Percentiles rank a stretch among this genome's conserved stretches.
phyloP scores from a whole-genome alignment of 1,140 invertebrate species.

The Solenopsis invicta region DNA sequence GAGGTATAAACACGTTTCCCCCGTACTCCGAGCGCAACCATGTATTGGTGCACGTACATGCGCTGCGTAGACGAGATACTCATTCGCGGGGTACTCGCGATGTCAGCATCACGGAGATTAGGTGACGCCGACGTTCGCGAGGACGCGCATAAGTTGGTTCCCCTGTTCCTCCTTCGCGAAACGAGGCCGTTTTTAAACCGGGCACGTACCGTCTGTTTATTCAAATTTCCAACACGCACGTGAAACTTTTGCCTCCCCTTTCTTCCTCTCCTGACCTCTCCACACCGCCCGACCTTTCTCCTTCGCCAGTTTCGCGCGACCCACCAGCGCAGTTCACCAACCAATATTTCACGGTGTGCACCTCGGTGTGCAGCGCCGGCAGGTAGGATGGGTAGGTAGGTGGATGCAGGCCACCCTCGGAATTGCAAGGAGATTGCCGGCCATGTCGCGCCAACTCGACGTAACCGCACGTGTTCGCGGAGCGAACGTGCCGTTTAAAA shows the following conservation, averaged over 20 bases:
- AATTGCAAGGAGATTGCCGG: slow-evolving; percentile 52
- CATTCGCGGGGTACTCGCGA: background rate
- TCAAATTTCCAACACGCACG: slow-evolving; percentile 51
- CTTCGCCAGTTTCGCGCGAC: slow-evolving; percentile 12
- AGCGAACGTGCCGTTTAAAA: slow-evolving; percentile 48
- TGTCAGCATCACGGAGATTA: slow-evolving; percentile 50
- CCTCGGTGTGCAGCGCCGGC: background rate
- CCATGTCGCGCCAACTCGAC: slow-evolving; percentile 42
- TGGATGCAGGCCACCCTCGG: slow-evolving; percentile 34
- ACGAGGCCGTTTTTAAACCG: slow-evolving; percentile 65
- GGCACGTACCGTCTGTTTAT: slow-evolving; percentile 71
- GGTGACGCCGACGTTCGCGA: slow-evolving; percentile 16
- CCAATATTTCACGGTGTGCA: slow-evolving; percentile 65
- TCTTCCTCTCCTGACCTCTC: background rate
- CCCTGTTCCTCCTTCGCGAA: background rate
- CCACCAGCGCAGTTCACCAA: slow-evolving; percentile 46
- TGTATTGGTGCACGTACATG: background rate
- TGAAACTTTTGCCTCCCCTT: slow-evolving; percentile 30
- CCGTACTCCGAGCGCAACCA: background rate
- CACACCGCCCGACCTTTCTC: background rate
- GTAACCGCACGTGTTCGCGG: slow-evolving; percentile 48
- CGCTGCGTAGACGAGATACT: background rate
- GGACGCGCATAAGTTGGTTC: background rate
- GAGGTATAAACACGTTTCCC: background rate
- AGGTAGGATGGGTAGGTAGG: background rate